Conservation (phyloP, 1,140 invertebrate species). For the Aphelenchoides avenae region DNA sequence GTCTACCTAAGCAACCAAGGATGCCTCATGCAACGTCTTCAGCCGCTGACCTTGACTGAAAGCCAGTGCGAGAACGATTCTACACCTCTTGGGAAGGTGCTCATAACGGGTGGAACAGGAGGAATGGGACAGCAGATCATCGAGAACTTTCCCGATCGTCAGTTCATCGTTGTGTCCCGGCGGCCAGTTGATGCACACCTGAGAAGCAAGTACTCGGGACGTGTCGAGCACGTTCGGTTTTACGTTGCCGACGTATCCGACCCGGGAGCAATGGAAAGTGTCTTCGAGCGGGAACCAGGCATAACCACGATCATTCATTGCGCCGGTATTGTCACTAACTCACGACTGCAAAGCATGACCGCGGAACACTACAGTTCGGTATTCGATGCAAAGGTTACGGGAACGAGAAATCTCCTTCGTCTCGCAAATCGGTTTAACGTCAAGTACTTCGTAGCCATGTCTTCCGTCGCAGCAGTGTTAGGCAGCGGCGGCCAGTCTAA, state of each 20-base stretch:
- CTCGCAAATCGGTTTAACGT: slow-evolving; percentile 5
- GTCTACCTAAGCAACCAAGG: too few relatives aligned
- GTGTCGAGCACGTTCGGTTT: background rate
- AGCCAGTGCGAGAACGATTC: too few relatives aligned
- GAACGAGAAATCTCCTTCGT: slow-evolving; percentile 28
- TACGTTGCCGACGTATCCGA: slow-evolving; percentile 14
- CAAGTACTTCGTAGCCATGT: slow-evolving; percentile 20
- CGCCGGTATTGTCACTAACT: slow-evolving; percentile 27
- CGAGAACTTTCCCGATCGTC: background rate
- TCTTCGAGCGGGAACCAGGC: slow-evolving; percentile 15
- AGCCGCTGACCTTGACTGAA: too few relatives aligned
- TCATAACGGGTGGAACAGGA: slow-evolving; percentile 30
- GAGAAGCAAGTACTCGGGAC: background rate
- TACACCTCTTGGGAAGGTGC: slow-evolving; percentile 7
- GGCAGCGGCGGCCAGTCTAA: slow-evolving; percentile 31
- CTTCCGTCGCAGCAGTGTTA: slow-evolving; percentile 30
- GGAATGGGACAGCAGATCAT: slow-evolving; percentile 20
- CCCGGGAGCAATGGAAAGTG: background rate
- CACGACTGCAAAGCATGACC: slow-evolving; percentile 8
- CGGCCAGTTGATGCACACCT: too few relatives aligned
- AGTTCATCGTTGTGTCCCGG: slow-evolving; percentile 9
- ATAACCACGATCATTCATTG: slow-evolving; percentile 26
- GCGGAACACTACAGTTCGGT: slow-evolving; percentile 14
- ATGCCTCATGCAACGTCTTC: too few relatives aligned
- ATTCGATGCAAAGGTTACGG: slow-evolving; percentile 24